Percentiles rank a stretch among this genome's conserved stretches.
Evolutionary conservation across 2,888 invertebrate species (phyloP).

Genomic region (Pardosa pseudoannulata): DNA sequence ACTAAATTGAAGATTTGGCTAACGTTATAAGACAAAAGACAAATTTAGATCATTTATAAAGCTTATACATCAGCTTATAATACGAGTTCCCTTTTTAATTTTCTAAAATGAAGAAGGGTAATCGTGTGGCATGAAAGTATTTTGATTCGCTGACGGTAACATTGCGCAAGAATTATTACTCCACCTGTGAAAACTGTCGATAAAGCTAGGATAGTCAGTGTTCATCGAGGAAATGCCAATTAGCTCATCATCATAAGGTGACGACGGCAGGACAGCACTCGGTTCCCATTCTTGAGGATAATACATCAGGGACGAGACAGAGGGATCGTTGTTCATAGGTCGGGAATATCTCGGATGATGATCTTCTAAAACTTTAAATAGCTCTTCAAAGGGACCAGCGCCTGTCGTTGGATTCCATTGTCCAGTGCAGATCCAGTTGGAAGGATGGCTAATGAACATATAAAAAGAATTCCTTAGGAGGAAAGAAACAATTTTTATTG

Average conservation of each 20-base stretch:
- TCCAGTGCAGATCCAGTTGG: background rate
- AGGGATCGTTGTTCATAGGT: background rate
- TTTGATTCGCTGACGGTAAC: background rate
- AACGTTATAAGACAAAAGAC: no score
- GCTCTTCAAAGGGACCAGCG: conserved; percentile 8
- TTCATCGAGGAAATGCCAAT: background rate
- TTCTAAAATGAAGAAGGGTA: background rate
- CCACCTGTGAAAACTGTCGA: background rate
- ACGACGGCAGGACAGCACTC: background rate
- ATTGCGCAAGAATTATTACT: background rate
- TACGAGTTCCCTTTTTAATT: no score
- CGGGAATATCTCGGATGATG: background rate
- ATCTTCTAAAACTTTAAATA: background rate
- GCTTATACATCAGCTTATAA: no score
- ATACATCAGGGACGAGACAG: background rate
- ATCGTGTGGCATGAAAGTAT: background rate
- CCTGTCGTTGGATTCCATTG: background rate
- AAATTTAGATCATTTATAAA: no score
- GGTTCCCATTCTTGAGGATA: background rate
- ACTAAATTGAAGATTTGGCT: no score
- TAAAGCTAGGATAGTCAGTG: background rate
- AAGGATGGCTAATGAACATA: background rate
- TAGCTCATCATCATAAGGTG: background rate
- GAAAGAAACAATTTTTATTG: no score
- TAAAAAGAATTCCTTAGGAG: no score